phyloP scores from a whole-genome alignment of 2,113 vertebrate species.

The Sceloporus tristichus region DNA sequence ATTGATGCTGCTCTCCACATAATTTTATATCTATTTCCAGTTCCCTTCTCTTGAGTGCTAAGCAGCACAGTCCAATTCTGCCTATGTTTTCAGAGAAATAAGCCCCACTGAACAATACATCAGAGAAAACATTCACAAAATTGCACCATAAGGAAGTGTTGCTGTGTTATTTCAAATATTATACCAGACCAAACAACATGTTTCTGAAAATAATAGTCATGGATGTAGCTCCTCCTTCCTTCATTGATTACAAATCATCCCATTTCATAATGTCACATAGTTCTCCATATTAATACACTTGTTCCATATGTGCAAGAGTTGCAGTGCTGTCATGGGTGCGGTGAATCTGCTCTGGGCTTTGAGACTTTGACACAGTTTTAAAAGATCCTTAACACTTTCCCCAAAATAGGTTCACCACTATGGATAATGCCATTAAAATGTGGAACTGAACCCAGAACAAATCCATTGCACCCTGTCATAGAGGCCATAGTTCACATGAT shows the following conservation, averaged over 20 bases:
- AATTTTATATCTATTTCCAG: conserved; percentile 40
- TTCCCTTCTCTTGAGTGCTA: conserved; percentile 28
- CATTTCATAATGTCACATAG: background rate
- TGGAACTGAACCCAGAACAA: too few relatives aligned
- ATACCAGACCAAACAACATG: background rate
- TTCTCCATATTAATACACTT: too few relatives aligned
- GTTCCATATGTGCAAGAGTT: too few relatives aligned
- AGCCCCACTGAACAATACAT: conserved; percentile 13
- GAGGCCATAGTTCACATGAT: too few relatives aligned
- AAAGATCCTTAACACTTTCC: too few relatives aligned
- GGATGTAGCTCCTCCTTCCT: background rate
- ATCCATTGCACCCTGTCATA: too few relatives aligned
- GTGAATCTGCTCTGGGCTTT: too few relatives aligned
- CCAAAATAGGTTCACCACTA: too few relatives aligned
- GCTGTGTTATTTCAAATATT: conserved; percentile 20
- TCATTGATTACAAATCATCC: background rate
- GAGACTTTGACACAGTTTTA: too few relatives aligned
- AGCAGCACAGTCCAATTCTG: background rate
- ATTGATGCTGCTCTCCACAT: conserved; percentile 33
- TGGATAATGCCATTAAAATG: too few relatives aligned
- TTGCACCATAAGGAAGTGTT: conserved; percentile 46
- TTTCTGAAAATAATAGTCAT: background rate
- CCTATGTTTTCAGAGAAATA: background rate
- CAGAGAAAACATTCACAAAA: conserved; percentile 35
- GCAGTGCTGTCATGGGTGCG: too few relatives aligned